Evolutionary conservation across 2,113 vertebrate species (phyloP).

Genomic region (Tylochromis polylepis): DNA sequence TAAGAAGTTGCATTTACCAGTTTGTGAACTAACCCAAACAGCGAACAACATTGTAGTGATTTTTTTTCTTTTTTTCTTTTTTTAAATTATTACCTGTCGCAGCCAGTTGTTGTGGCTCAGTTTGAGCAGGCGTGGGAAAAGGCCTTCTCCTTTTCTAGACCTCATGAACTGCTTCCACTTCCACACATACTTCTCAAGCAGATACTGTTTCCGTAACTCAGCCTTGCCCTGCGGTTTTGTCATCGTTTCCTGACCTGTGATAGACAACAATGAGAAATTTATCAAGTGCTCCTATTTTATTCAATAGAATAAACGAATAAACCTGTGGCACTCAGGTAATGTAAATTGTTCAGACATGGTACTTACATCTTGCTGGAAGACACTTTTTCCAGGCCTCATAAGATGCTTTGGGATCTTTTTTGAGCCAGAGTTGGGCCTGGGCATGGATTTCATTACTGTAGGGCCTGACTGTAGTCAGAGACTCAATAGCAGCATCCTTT

Average conservation of each 20-base stretch:
- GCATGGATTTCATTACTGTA: slow-evolving; percentile 99
- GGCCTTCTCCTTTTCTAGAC: slow-evolving; percentile 78
- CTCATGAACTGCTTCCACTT: slow-evolving; percentile 97
- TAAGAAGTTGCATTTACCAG: not conserved
- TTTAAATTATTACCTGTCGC: slow-evolving; percentile 77
- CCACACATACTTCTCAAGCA: slow-evolving; percentile 95
- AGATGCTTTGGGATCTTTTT: slow-evolving; percentile 94
- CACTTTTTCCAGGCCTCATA: slow-evolving; percentile 99
- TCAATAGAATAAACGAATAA: not conserved
- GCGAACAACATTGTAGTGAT: not conserved
- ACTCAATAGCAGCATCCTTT: slow-evolving; percentile 89
- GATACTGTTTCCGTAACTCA: slow-evolving; percentile 86
- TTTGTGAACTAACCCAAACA: not conserved
- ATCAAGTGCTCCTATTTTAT: not conserved
- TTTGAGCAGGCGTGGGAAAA: slow-evolving; percentile 85
- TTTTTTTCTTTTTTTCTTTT: not conserved
- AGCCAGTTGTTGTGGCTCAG: slow-evolving; percentile 99
- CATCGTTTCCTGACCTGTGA: slow-evolving; percentile 74
- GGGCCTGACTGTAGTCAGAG: slow-evolving; percentile 92
- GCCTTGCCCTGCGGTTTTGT: slow-evolving; percentile 85
- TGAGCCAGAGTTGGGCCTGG: slow-evolving; percentile 97
- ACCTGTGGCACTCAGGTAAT: not conserved
- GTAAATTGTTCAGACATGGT: not conserved
- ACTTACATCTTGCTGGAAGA: slow-evolving; percentile 90
- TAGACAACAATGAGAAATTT: not conserved